phyloP scores from a whole-genome alignment of 2,888 invertebrate genomes.

The Odontomyia ornata region DNA sequence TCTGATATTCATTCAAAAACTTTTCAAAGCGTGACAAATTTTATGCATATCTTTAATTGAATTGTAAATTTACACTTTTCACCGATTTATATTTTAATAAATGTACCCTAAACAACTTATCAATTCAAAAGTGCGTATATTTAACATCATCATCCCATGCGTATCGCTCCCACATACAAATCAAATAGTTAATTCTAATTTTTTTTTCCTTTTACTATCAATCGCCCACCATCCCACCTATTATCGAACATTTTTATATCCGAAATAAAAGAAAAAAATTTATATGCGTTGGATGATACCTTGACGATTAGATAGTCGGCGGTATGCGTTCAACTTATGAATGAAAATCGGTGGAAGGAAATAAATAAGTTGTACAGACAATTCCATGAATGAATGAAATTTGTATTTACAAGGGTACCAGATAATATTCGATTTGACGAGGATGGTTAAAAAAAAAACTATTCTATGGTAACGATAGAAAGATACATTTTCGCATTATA shows the following conservation, averaged over 20 bases:
- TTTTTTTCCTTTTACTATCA: neutral
- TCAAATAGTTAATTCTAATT: too few species aligned
- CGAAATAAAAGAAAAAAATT: neutral
- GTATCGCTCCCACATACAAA: slow-evolving; percentile 10
- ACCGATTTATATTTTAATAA: neutral
- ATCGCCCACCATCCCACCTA: neutral
- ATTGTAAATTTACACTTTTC: neutral
- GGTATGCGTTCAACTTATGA: neutral
- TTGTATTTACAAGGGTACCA: too few species aligned
- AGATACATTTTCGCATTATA: neutral
- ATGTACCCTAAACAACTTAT: neutral
- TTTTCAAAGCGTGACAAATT: neutral
- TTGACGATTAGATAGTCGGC: neutral
- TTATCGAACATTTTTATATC: too few species aligned
- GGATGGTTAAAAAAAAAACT: neutral
- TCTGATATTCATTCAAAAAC: neutral
- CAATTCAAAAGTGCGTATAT: neutral
- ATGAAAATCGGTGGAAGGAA: neutral
- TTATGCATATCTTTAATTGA: neutral
- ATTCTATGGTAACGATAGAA: neutral
- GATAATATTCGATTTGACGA: neutral
- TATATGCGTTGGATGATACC: slow-evolving; percentile 1
- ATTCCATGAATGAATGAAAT: neutral
- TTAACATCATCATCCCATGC: neutral
- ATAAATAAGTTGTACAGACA: neutral